A percentile compares a stretch with the other conserved stretches of the same genome.
Evolutionary conservation across 2,797 vertebrate genomes (phyloP).

Genomic region (Myotis planiceps): DNA sequence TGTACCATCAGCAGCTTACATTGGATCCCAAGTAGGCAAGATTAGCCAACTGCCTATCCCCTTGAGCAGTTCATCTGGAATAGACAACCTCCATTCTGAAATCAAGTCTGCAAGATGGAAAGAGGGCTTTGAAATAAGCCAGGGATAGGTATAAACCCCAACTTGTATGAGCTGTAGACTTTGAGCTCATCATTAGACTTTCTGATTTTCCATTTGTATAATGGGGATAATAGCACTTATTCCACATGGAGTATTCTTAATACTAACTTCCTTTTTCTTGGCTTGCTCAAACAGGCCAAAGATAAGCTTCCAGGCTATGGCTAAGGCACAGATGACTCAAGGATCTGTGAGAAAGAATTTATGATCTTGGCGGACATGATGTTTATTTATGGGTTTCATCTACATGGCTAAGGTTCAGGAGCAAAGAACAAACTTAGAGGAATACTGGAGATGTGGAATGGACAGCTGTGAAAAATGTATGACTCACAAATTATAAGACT

Average conservation of each 20-base stretch:
- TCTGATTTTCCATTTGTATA: neutral
- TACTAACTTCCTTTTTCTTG: neutral
- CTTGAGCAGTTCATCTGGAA: neutral
- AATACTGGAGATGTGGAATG: neutral
- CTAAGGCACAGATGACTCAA: neutral
- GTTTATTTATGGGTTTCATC: neutral
- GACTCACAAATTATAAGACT: neutral
- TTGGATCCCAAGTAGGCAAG: conserved; percentile 38
- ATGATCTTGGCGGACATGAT: neutral
- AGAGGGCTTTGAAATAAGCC: neutral
- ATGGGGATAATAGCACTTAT: neutral
- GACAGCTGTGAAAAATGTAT: neutral
- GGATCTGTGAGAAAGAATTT: neutral
- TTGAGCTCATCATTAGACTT: neutral
- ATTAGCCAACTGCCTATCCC: conserved; percentile 38
- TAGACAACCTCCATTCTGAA: neutral
- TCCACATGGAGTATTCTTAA: neutral
- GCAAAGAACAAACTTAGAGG: conserved; percentile 29
- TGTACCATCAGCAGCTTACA: conserved; percentile 18
- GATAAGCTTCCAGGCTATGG: neutral
- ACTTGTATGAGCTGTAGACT: neutral
- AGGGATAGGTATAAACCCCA: neutral
- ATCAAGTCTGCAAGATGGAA: neutral
- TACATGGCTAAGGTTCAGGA: neutral
- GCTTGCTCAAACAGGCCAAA: neutral